phyloP scores from a whole-genome alignment of 2,797 vertebrate genomes.

The Malurus splendens region DNA sequence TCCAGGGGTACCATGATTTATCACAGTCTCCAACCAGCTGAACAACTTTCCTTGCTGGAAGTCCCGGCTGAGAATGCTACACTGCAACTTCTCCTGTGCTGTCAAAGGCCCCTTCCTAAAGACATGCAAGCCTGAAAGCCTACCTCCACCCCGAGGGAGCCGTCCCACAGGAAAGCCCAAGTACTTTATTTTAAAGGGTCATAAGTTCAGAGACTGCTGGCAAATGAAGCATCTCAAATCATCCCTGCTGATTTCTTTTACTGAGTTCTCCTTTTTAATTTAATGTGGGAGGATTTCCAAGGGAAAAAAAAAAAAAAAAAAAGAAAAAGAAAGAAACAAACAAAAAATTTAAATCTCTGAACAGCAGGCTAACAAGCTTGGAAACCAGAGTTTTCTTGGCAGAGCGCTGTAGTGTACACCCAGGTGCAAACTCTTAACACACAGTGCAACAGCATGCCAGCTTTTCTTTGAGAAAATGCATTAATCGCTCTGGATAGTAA shows the following conservation, averaged over 20 bases:
- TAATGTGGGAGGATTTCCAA: conserved; percentile 14
- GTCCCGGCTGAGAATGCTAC: neutral
- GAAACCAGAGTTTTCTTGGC: conserved; percentile 37
- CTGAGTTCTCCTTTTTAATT: conserved; percentile 9
- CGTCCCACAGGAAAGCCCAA: neutral
- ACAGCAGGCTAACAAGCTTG: conserved; percentile 13
- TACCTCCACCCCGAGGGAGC: neutral
- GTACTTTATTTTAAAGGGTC: conserved; percentile 29
- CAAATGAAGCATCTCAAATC: conserved; percentile 28
- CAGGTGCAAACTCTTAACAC: conserved; percentile 31
- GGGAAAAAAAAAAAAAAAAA: neutral
- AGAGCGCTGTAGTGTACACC: neutral
- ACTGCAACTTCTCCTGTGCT: conserved; percentile 13
- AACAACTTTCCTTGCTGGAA: conserved; percentile 23
- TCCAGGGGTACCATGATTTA: conserved; percentile 26
- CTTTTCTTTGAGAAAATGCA: conserved; percentile 15
- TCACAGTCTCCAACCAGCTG: neutral
- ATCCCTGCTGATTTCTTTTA: conserved; percentile 10
- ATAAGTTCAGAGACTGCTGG: conserved; percentile 37
- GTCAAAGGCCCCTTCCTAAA: conserved; percentile 21
- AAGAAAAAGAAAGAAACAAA: neutral
- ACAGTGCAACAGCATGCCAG: neutral
- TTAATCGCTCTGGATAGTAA: neutral
- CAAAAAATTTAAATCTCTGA: neutral
- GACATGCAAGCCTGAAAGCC: neutral